phyloP scores from a whole-genome alignment of 2,888 invertebrate species.

The Thysanoteuthis rhombus region DNA sequence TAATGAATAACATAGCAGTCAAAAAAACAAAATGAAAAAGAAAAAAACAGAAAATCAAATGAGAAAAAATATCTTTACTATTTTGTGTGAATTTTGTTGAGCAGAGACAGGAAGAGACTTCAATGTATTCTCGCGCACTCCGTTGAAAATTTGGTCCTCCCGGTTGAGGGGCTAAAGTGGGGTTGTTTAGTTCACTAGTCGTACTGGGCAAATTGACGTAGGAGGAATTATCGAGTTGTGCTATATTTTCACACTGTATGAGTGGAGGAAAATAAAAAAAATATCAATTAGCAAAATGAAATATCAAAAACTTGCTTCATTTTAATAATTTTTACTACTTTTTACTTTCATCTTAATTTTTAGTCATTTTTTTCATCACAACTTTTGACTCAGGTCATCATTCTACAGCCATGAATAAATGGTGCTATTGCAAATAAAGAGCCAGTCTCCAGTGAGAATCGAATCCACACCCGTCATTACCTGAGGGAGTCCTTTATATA shows the following conservation, averaged over 20 bases:
- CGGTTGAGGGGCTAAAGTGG: constrained; percentile 72
- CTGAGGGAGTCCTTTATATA: too few relatives aligned
- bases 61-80: constrained; percentile 71
- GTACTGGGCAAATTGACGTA: constrained; percentile 67
- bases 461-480: too few relatives aligned
- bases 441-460: too few relatives aligned
- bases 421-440: too few relatives aligned
- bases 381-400: too few relatives aligned
- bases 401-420: too few relatives aligned
- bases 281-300: constrained; percentile 19
- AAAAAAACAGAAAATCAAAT: neutral
- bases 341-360: too few relatives aligned
- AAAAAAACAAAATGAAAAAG: neutral
- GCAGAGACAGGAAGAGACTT: constrained; percentile 84
- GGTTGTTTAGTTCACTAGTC: constrained; percentile 55
- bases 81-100: constrained; percentile 98
- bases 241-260: constrained; percentile 79
- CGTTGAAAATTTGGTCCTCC: constrained; percentile 72
- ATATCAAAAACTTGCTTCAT: neutral
- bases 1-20: neutral
- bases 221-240: constrained; percentile 74
- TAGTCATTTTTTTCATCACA: too few relatives aligned
- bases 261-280: constrained; percentile 20
- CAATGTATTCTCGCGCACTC: constrained; percentile 80
- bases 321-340: neutral